Percentiles rank a stretch among this genome's conserved stretches.
phyloP scores from a whole-genome alignment of 2,888 invertebrate species.

The Eledone cirrhosa region DNA sequence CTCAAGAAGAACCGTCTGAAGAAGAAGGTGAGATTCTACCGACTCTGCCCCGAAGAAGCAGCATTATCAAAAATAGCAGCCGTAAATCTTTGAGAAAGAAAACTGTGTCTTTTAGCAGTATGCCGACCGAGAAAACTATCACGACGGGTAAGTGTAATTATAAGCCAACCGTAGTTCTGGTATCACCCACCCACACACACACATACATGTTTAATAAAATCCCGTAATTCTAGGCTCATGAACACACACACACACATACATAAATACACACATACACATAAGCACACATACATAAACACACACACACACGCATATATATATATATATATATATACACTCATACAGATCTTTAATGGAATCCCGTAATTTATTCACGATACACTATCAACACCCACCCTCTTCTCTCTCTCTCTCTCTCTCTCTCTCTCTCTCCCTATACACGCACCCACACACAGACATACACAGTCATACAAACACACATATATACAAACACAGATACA shows the following conservation, averaged over 20 bases:
- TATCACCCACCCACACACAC: not conserved
- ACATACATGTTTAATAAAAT: not conserved
- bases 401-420: too few relatives aligned
- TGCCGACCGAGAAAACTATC: slow-evolving; percentile 69
- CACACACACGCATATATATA: not conserved
- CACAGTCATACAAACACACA: too few relatives aligned
- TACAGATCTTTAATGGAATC: too few relatives aligned
- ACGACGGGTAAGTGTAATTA: slow-evolving; percentile 68
- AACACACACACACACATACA: not conserved
- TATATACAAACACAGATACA: too few relatives aligned
- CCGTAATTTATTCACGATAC: not conserved
- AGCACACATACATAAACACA: not conserved
- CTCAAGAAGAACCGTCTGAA: not conserved
- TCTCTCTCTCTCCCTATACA: too few relatives aligned
- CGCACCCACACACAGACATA: too few relatives aligned
- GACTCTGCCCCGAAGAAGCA: slow-evolving; percentile 61
- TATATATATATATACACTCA: not conserved
- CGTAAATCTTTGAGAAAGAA: slow-evolving; percentile 64
- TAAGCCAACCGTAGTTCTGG: not conserved
- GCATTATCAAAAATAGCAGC: slow-evolving; percentile 64
- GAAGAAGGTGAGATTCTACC: slow-evolving; percentile 29
- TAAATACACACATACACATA: not conserved
- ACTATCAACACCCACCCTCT: too few relatives aligned
- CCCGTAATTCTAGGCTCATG: not conserved
- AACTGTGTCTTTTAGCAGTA: slow-evolving; percentile 68